Evolutionary conservation across 2,888 invertebrate genomes (phyloP).

Genomic region (Mimachlamys varia): DNA sequence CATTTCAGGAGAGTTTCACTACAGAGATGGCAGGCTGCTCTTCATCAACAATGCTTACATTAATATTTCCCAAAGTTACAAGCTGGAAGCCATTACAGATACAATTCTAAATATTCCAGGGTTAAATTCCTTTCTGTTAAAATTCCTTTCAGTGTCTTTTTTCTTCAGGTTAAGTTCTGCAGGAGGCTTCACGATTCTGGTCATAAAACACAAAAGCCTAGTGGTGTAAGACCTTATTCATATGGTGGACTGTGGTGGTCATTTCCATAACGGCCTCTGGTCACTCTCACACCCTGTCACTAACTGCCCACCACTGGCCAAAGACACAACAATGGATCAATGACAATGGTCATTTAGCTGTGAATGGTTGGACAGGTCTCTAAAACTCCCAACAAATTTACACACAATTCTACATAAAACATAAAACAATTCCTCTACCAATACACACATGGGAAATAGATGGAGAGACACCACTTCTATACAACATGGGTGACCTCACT

Average conservation of each 20-base stretch:
- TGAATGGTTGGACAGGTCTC: slow-evolving; percentile 27
- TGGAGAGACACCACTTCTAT: background rate
- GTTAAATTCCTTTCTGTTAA: background rate
- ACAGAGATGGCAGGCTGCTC: background rate
- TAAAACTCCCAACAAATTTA: slow-evolving; percentile 5
- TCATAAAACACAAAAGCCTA: background rate
- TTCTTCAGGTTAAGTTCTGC: background rate
- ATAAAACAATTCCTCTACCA: background rate
- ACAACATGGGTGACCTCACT: slow-evolving; percentile 31
- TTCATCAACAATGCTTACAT: slow-evolving; percentile 13
- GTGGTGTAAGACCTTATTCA: background rate
- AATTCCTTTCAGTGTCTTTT: background rate
- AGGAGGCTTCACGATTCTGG: background rate
- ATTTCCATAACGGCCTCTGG: background rate
- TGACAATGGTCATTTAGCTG: slow-evolving; percentile 13
- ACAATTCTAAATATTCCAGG: background rate
- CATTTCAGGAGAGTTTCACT: slow-evolving; percentile 15
- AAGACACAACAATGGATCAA: slow-evolving; percentile 25
- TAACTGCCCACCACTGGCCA: slow-evolving; percentile 17
- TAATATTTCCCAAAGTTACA: background rate
- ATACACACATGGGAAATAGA: slow-evolving; percentile 30
- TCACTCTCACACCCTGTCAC: slow-evolving; percentile 12
- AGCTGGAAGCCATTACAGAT: background rate
- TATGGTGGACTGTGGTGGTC: background rate
- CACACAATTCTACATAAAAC: slow-evolving; percentile 12